Percentiles rank a stretch among this genome's conserved stretches.
phyloP scores from a whole-genome alignment of 2,797 vertebrate genomes.

The Arnoldichthys spilopterus region DNA sequence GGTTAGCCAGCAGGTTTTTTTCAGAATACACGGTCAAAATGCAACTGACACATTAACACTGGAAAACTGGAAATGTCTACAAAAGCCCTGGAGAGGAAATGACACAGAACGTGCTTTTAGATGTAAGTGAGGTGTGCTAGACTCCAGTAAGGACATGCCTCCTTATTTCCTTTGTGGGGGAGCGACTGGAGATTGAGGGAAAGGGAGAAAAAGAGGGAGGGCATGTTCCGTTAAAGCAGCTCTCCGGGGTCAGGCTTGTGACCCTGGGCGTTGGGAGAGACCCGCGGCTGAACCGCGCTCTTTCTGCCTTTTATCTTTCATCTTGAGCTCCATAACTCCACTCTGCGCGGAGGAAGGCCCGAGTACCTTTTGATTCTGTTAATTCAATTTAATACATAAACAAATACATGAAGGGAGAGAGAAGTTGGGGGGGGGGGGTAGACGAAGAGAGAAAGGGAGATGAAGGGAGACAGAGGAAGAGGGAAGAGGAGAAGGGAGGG shows the following conservation, averaged over 20 bases:
- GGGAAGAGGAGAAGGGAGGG: slow-evolving; percentile 54
- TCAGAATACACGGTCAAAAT: background rate
- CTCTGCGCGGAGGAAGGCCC: slow-evolving; percentile 75
- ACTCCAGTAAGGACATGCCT: slow-evolving; percentile 43
- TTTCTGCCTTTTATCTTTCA: slow-evolving; percentile 79
- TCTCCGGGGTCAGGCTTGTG: slow-evolving; percentile 59
- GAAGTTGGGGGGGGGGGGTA: slow-evolving; percentile 60
- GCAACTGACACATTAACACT: slow-evolving; percentile 15
- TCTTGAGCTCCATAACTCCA: slow-evolving; percentile 77
- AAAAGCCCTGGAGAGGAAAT: slow-evolving; percentile 30
- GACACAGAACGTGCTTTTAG: slow-evolving; percentile 24
- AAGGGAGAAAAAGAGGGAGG: slow-evolving; percentile 34
- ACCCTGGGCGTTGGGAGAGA: slow-evolving; percentile 65
- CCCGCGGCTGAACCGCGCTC: slow-evolving; percentile 80
- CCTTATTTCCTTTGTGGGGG: slow-evolving; percentile 53
- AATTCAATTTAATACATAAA: slow-evolving; percentile 87
- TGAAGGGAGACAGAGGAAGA: slow-evolving; percentile 66
- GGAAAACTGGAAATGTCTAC: background rate
- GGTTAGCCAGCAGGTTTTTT: slow-evolving; percentile 8
- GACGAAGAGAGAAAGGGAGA: slow-evolving; percentile 60
- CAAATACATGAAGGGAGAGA: slow-evolving; percentile 75
- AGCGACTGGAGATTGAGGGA: slow-evolving; percentile 34
- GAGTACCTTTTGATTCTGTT: slow-evolving; percentile 84
- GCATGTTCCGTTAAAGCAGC: slow-evolving; percentile 55
- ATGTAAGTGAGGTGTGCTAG: slow-evolving; percentile 31